phyloP scores from a whole-genome alignment of 2,888 invertebrate species.

The Megalurothrips usitatus region DNA sequence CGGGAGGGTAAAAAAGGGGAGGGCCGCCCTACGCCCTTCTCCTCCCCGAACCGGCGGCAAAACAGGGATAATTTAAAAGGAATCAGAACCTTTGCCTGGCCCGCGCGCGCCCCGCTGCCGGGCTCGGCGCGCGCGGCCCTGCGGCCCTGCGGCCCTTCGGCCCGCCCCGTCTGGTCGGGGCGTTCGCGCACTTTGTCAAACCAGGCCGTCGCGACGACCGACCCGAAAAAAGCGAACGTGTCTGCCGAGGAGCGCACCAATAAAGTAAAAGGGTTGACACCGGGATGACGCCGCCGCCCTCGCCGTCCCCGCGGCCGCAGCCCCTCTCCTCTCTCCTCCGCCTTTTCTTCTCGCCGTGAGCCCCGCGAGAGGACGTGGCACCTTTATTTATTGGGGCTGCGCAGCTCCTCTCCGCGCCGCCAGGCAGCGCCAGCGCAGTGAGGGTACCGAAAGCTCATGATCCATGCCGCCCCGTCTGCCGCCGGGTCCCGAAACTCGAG shows the following conservation, averaged over 20 bases:
- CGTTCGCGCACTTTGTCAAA: slow-evolving; percentile 4
- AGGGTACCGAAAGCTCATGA: no score
- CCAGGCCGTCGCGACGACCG: not conserved
- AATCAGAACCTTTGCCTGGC: slow-evolving; percentile 15
- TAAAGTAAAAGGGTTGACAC: slow-evolving; percentile 14
- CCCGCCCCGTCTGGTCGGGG: not conserved
- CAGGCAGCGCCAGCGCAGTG: no score
- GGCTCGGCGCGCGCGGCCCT: not conserved
- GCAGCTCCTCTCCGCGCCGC: no score
- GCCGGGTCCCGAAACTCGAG: no score
- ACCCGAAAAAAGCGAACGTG: not conserved
- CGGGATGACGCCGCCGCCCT: not conserved
- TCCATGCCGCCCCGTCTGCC: no score
- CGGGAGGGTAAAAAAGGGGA: not conserved
- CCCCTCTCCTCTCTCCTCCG: not conserved
- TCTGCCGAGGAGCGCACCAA: not conserved
- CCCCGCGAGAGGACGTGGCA: no score
- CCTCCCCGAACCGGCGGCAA: not conserved
- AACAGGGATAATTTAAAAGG: slow-evolving; percentile 26
- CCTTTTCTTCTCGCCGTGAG: no score
- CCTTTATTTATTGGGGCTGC: no score
- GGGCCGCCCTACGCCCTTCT: not conserved
- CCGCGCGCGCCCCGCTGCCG: not conserved
- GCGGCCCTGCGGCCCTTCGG: not conserved
- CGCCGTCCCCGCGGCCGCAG: not conserved